Evolutionary conservation across 1,140 invertebrate genomes (phyloP).

Genomic region (Leptopilina clavipes): DNA sequence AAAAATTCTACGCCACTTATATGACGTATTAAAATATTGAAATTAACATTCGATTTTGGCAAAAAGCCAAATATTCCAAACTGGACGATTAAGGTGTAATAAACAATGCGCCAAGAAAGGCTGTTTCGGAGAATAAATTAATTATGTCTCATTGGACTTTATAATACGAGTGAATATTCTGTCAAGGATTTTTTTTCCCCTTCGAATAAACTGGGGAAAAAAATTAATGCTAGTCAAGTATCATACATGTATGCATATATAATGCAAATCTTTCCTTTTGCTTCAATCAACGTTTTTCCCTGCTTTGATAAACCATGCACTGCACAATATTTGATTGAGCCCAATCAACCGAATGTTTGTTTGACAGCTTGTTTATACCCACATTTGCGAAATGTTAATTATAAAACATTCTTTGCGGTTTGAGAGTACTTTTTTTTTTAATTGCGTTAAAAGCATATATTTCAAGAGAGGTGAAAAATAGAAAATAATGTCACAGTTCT

Average conservation of each 20-base stretch:
- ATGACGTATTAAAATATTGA: constrained; percentile 38
- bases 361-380: neutral
- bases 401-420: neutral
- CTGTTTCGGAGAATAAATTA: constrained; percentile 31
- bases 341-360: constrained; percentile 21
- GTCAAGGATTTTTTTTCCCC: neutral
- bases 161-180: neutral
- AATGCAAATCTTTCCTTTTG: neutral
- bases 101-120: constrained; percentile 31
- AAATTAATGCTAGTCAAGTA: no score
- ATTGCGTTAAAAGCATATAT: no score
- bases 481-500: no score
- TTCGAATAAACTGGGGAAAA: no score
- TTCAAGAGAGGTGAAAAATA: no score
- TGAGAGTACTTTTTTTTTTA: neutral
- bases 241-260: neutral
- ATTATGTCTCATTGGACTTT: constrained; percentile 12
- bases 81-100: constrained; percentile 35
- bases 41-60: constrained; percentile 43
- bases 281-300: neutral
- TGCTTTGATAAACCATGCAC: constrained; percentile 2
- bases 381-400: neutral
- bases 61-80: constrained; percentile 31
- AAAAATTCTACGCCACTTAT: constrained; percentile 32
- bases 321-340: neutral